Evolutionary conservation across 1,140 invertebrate genomes (phyloP).

Genomic region (Agrypnia vestita): DNA sequence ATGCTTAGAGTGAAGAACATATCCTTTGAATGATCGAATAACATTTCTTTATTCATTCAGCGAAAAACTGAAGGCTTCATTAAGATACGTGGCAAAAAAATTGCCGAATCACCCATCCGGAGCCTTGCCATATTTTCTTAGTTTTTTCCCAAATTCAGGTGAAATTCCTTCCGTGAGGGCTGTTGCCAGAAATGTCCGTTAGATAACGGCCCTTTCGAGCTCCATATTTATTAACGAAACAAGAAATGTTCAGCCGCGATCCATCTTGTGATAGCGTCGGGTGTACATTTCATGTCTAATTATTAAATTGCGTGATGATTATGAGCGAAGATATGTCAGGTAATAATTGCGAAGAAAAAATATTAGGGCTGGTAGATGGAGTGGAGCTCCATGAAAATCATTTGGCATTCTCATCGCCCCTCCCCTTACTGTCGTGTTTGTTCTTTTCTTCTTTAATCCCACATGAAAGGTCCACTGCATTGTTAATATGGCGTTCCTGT

Average conservation of each 20-base stretch:
- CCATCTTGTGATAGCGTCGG: constrained; percentile 29
- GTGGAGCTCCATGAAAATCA: neutral
- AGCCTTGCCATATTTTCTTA: neutral
- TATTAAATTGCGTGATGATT: constrained; percentile 42
- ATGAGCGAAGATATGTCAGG: constrained; percentile 38
- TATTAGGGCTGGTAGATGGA: neutral
- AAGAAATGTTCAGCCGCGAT: constrained; percentile 35
- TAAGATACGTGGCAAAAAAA: constrained; percentile 16
- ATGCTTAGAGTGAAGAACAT: neutral
- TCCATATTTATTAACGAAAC: constrained; percentile 24
- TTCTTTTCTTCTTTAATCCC: too few species aligned
- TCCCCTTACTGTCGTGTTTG: too few species aligned
- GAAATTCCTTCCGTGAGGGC: constrained; percentile 5
- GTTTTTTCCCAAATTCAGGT: constrained; percentile 11
- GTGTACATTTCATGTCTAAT: constrained; percentile 38
- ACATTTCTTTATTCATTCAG: constrained; percentile 5
- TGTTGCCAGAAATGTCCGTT: constrained; percentile 3
- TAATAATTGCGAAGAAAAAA: constrained; percentile 29
- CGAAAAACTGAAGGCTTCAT: constrained; percentile 38
- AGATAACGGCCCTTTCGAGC: neutral
- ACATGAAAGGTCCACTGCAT: too few species aligned
- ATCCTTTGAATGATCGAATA: constrained; percentile 22
- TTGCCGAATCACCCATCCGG: constrained; percentile 24
- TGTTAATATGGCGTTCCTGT: too few species aligned
- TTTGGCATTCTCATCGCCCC: too few species aligned